phyloP scores from a whole-genome alignment of 2,888 invertebrate genomes.

The Hirtodrosophila confusa region DNA sequence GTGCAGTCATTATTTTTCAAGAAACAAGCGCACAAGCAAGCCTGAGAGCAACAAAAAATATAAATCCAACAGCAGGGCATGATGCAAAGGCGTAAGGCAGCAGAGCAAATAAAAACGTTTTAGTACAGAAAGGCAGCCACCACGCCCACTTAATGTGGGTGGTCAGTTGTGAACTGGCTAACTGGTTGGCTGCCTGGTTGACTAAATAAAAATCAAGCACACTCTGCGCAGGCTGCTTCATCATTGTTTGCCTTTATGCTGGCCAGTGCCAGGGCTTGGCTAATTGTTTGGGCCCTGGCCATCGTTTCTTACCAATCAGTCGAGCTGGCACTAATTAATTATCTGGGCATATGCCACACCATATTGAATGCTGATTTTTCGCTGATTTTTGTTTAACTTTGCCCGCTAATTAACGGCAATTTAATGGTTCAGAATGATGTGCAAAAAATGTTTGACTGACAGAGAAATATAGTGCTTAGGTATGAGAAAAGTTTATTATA shows the following conservation, averaged over 20 bases:
- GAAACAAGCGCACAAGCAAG: slow-evolving; percentile 68
- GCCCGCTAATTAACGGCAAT: slow-evolving; percentile 56
- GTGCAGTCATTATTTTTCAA: slow-evolving; percentile 78
- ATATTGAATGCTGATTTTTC: slow-evolving; percentile 63
- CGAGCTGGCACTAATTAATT: slow-evolving; percentile 66
- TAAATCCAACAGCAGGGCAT: slow-evolving; percentile 27
- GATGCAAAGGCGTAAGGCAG: slow-evolving; percentile 56
- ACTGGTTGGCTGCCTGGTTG: slow-evolving; percentile 21
- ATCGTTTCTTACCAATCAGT: slow-evolving; percentile 59
- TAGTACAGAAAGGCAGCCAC: slow-evolving; percentile 30
- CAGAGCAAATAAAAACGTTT: slow-evolving; percentile 59
- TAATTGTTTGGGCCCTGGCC: slow-evolving; percentile 58
- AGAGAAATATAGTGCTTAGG: slow-evolving; percentile 9
- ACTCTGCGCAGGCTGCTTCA: slow-evolving; percentile 37
- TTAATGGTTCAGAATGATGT: slow-evolving; percentile 30
- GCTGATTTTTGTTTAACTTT: slow-evolving; percentile 70
- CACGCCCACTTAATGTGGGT: slow-evolving; percentile 41
- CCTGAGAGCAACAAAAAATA: slow-evolving; percentile 26
- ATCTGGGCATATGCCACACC: slow-evolving; percentile 60
- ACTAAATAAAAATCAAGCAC: slow-evolving; percentile 50
- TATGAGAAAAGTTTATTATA: slow-evolving; percentile 1
- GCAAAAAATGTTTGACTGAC: slow-evolving; percentile 6
- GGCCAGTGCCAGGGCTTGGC: slow-evolving; percentile 42
- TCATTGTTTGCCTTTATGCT: slow-evolving; percentile 41
- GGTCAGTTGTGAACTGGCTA: slow-evolving; percentile 23